Base-by-base conservation (phyloP, 2,888 invertebrate genomes). In the Ormyrus rosae region DNA sequence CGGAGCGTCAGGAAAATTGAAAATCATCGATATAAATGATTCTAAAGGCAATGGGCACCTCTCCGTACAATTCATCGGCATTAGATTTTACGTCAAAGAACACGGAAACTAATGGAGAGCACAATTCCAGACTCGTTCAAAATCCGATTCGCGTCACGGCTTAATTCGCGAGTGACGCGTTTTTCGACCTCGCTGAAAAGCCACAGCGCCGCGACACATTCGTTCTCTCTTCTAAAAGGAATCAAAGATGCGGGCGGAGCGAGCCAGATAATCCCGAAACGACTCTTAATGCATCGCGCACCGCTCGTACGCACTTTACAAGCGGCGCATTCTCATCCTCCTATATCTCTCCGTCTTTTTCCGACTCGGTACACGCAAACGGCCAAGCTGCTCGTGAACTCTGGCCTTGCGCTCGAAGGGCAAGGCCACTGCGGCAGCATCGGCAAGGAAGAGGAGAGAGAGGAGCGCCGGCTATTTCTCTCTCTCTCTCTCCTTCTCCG, bases 331-430 rank as follows among this genome's bases (percentile, higher is more conserved):
- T 10, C n/a, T 45, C 53, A 45, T 45, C 13, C 56, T 34, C 48
- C 51, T 55, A 61, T 67, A 50, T 61, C 50, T 53, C 67, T 58
- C 51, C n/a, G 50, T 58, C 46, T 71, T 19, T 56, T 10, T 51
- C 11, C 63, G 58, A 34, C 48, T 70, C 45, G n/a, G 5, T 19
- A 48, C 51, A 69, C 67, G 67, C 60, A 78, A 55, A 80, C 68
- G 74, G 74, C 75, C 75, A 78, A 84, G 83, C 82, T 84, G 84
- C 80, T 84, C 79, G 73, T 86, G 88, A 88, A 88, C 88, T 87
- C 83, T 88, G 85, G 83, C 88, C 88, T 88, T 87, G 88, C 78
- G 81, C 83, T 83, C 84, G 84, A 84, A 85, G 86, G 84, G 85
- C 88, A 88, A 88, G 88, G 88, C 85, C 87, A 87, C 71, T 74